phyloP scores from a whole-genome alignment of 2,888 invertebrate genomes.

The Thumatha senex region DNA sequence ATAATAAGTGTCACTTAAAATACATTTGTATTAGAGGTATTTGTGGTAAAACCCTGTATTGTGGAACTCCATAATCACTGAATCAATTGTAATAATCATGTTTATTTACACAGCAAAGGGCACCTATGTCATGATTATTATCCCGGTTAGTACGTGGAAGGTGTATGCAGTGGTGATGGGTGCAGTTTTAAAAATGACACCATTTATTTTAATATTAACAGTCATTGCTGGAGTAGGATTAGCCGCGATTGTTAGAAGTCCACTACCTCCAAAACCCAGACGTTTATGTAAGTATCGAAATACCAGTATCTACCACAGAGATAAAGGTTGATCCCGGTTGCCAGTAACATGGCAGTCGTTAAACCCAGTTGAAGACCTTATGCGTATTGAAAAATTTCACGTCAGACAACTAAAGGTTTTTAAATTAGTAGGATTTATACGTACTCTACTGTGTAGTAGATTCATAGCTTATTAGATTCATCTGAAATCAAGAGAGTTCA shows the following conservation, averaged over 20 bases:
- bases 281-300: not conserved
- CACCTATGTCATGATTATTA: not conserved
- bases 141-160: not conserved
- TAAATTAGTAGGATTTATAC: no score
- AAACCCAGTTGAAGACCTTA: no score
- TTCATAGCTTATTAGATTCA: not conserved
- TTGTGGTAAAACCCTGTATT: not conserved
- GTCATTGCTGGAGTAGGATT: not conserved
- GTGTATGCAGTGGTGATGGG: not conserved
- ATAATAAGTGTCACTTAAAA: no score
- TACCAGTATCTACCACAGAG: no score
- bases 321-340: no score
- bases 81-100: not conserved
- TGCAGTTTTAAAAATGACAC: not conserved
- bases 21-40: no score
- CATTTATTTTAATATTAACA: not conserved
- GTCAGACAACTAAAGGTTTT: no score
- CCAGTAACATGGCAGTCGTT: no score
- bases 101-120: not conserved
- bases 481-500: not conserved
- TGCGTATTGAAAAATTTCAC: no score
- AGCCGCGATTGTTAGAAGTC: not conserved
- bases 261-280: not conserved
- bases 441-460: no score
- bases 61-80: not conserved